Conservation (phyloP, 2,797 vertebrate genomes). For the Carapus acus region DNA sequence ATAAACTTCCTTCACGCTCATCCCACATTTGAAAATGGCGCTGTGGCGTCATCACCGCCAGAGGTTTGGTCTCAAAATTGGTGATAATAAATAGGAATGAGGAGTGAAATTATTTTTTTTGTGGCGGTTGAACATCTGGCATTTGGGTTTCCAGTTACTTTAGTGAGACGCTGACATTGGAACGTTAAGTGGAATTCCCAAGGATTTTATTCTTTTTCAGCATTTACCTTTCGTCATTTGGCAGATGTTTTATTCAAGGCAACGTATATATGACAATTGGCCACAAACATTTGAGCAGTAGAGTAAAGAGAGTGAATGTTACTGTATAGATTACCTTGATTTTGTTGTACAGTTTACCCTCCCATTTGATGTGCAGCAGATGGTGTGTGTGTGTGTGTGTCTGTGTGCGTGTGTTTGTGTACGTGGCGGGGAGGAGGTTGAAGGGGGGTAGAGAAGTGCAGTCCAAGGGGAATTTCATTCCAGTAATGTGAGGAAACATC, state of each 20-base stretch:
- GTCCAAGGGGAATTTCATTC: constrained; percentile 28
- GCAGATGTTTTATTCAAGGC: no score
- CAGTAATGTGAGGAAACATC: constrained; percentile 27
- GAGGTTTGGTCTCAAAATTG: constrained; percentile 58
- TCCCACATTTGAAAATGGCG: constrained; percentile 60
- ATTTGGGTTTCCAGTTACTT: no score
- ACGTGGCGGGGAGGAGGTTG: no score
- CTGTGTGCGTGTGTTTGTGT: no score
- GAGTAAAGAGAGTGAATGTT: constrained; percentile 29
- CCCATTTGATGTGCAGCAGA: constrained; percentile 42
- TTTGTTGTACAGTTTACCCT: constrained; percentile 7
- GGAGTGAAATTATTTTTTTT: constrained; percentile 24
- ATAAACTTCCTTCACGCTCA: constrained; percentile 22
- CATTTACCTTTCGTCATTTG: no score
- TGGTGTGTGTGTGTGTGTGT: constrained; percentile 35
- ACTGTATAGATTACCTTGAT: constrained; percentile 24
- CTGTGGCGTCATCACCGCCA: constrained; percentile 51
- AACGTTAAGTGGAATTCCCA: no score
- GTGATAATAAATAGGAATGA: constrained; percentile 38
- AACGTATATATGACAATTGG: no score
- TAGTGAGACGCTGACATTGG: no score
- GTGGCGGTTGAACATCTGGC: constrained; percentile 58
- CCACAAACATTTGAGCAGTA: constrained; percentile 21
- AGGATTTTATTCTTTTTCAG: no score
- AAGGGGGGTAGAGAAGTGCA: constrained; percentile 22